Evolutionary conservation across 53 echinoderm and acorn worm genomes (phyloP).

Genomic region (Arbacia lixula): DNA sequence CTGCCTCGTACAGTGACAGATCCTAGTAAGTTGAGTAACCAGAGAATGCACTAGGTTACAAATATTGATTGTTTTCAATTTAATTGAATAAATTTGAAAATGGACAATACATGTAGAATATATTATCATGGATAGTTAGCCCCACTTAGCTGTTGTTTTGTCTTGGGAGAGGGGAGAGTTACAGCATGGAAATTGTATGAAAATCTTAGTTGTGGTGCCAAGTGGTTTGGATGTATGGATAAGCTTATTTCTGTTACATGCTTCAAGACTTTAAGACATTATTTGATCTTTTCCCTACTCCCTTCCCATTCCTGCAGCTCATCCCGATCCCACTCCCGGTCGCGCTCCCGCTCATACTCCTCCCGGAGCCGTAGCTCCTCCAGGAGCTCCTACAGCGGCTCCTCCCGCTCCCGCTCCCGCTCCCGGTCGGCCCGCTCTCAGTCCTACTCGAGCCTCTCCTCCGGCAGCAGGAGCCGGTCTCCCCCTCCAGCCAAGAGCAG

Average conservation of each 20-base stretch:
- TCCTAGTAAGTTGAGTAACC: constrained; percentile 83
- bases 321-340: constrained; percentile 77
- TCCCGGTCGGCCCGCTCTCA: constrained; percentile 57
- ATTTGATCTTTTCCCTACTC: neutral
- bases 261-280: neutral
- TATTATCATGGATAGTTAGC: too few relatives aligned
- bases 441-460: constrained; percentile 69
- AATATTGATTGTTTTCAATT: too few relatives aligned
- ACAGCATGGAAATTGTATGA: too few relatives aligned
- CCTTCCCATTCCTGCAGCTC: constrained; percentile 55
- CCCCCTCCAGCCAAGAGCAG: constrained; percentile 27
- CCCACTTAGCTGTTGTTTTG: too few relatives aligned
- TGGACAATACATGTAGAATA: too few relatives aligned
- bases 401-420: constrained; percentile 78
- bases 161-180: too few relatives aligned
- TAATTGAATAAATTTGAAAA: too few relatives aligned
- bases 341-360: constrained; percentile 86
- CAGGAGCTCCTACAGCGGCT: constrained; percentile 74
- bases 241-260: neutral
- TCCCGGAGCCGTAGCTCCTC: constrained; percentile 88
- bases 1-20: constrained; percentile 79
- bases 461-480: constrained; percentile 59
- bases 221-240: neutral
- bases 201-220: too few relatives aligned
- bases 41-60: too few relatives aligned